Evolutionary conservation across 2,113 vertebrate genomes (phyloP).

Genomic region (Regulus satrapa): DNA sequence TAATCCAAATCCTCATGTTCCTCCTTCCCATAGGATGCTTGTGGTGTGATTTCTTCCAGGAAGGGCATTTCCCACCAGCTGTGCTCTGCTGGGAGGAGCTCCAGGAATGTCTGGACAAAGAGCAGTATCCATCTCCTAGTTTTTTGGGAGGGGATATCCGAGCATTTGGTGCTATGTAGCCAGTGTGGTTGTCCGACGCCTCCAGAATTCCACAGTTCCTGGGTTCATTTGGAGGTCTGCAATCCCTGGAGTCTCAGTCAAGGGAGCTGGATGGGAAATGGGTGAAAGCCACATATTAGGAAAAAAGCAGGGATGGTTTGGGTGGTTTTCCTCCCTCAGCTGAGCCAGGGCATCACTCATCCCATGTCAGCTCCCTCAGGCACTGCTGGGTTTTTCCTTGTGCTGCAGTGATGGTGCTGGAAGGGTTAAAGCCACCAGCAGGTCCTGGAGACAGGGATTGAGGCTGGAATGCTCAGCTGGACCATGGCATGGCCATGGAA

Average conservation of each 20-base stretch:
- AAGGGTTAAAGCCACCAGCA: neutral
- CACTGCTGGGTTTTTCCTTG: rapidly evolving
- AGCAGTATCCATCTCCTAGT: neutral
- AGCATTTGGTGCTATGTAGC: neutral
- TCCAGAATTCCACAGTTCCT: neutral
- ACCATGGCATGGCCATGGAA: neutral
- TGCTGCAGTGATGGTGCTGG: rapidly evolving
- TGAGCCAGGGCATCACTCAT: rapidly evolving
- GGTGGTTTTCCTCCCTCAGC: neutral
- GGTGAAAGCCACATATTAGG: neutral
- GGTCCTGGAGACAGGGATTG: neutral
- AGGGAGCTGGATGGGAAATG: neutral
- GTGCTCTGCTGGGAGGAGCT: neutral
- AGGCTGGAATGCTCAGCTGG: neutral
- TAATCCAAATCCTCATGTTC: neutral
- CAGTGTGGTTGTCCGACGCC: rapidly evolving
- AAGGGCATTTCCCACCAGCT: rapidly evolving
- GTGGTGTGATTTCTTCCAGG: neutral
- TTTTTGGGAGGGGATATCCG: neutral
- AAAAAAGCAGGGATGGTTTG: neutral
- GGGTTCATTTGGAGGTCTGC: neutral
- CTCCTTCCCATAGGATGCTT: neutral
- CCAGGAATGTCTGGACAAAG: neutral
- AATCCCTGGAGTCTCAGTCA: neutral
- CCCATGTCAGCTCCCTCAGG: neutral